Conservation (phyloP, 2,888 invertebrate genomes). For the Psococerastis gibbosa region DNA sequence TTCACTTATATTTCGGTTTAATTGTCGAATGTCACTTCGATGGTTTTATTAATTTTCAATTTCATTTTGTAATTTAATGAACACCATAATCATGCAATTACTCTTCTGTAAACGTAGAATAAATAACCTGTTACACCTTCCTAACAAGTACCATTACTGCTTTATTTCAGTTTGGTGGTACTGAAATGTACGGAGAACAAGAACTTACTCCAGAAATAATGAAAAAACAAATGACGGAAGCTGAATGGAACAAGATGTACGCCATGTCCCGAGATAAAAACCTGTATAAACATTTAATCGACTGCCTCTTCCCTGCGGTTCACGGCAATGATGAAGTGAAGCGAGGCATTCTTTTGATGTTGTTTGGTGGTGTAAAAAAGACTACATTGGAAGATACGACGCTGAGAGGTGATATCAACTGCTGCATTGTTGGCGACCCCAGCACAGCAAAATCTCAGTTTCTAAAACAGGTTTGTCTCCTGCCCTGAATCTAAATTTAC, state of each 20-base stretch:
- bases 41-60: too few relatives aligned
- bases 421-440: conserved; percentile 96
- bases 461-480: conserved; percentile 74
- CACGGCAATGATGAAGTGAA: conserved; percentile 97
- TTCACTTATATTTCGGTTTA: conserved; percentile 15
- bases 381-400: conserved; percentile 79
- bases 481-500: too few relatives aligned
- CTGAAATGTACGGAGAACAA: conserved; percentile 55
- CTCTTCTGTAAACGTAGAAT: background rate
- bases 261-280: conserved; percentile 92
- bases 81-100: conserved; percentile 6
- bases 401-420: conserved; percentile 89
- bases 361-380: conserved; percentile 95
- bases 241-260: conserved; percentile 88
- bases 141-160: background rate
- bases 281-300: conserved; percentile 75
- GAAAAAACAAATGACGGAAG: conserved; percentile 83
- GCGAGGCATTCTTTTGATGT: conserved; percentile 72
- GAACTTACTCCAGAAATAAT: conserved; percentile 82
- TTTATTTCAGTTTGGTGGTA: conserved; percentile 50
- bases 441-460: conserved; percentile 97
- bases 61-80: conserved; percentile 1
- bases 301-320: conserved; percentile 85
- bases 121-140: conserved; percentile 5
- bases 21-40: background rate